Evolutionary conservation across 2,888 invertebrate genomes (phyloP), one percentile per base, ranked within the genome.

Genomic region (Sinhomidia bicolor): DNA sequence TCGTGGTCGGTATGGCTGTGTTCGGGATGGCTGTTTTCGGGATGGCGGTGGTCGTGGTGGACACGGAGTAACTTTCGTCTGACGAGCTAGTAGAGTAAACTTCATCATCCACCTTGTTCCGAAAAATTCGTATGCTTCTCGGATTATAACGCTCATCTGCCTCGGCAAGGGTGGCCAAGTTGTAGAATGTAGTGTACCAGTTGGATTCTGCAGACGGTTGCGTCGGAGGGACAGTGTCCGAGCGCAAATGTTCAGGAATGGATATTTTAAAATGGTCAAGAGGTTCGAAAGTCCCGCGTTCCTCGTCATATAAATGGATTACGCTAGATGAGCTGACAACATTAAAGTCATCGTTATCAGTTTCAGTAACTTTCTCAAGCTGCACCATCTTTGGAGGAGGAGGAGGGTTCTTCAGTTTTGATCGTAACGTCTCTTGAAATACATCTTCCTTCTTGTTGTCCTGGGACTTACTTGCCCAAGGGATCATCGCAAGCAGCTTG

Each of bases 141-240:
- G 65, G 20, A 14, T 68, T n/a, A 17, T 68, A 68, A 17, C 65
- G 65, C 65, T 68, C 65, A 14, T 68, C 65, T 32, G 32, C 32
- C 2, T 32, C 65, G 7, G 65, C 65, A n/a, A 32, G n/a, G 7
- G 1, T 3, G 7, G 17, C 14, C 1, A 68, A n/a, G 7, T 68
- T 14, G n/a, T 10, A 36, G n/a, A 32, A 68, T 9, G 65, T 36
- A 1, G 36, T 36, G 23, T 32, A n/a, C 65, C 65, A 68, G n/a
- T 29, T 68, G 1, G 65, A 68, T n/a, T 32, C 65, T 2, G 65
- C 32, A 68, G 23, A 60, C 6, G 6, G 10, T 26, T n/a, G n/a
- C n/a, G n/a, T n/a, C n/a, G n/a, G n/a, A n/a, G n/a, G n/a, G 60
- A 54, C 54, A 41, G 9, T 14, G 51, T 51, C 6, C 7, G 7